Conservation (phyloP, 1,140 invertebrate species). For the Venustaconcha ellipsiformis region DNA sequence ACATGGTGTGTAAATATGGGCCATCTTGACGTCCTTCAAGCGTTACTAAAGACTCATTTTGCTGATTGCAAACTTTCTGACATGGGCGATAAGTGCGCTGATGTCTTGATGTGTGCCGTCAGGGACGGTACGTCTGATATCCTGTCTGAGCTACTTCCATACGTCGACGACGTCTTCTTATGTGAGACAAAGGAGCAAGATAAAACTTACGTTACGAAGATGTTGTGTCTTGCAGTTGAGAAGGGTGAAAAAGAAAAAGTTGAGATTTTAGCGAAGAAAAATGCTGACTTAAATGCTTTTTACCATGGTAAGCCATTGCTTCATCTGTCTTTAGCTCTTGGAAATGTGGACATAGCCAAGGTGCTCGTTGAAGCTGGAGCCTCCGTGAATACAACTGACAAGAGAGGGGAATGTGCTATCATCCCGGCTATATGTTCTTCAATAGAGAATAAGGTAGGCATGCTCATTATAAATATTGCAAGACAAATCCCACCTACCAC, state of each 20-base stretch:
- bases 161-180: background rate
- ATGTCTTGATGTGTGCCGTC: background rate
- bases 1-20: constrained; percentile 13
- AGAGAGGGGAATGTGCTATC: constrained; percentile 6
- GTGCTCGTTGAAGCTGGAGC: constrained; percentile 12
- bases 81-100: background rate
- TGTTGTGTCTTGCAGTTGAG: constrained; percentile 14
- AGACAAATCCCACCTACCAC: no score
- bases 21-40: background rate
- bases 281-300: constrained; percentile 10
- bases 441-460: no score
- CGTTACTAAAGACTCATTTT: background rate
- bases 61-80: background rate
- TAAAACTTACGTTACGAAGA: constrained; percentile 2
- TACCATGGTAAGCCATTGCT: constrained; percentile 14
- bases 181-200: background rate
- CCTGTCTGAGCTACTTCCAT: background rate
- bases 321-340: constrained; percentile 8
- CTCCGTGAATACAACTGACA: constrained; percentile 1
- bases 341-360: background rate
- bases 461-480: no score
- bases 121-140: background rate
- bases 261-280: background rate
- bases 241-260: constrained; percentile 2
- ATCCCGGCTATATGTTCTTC: no score